phyloP scores from a whole-genome alignment of 2,113 vertebrate genomes.

The Isichthys henryi region DNA sequence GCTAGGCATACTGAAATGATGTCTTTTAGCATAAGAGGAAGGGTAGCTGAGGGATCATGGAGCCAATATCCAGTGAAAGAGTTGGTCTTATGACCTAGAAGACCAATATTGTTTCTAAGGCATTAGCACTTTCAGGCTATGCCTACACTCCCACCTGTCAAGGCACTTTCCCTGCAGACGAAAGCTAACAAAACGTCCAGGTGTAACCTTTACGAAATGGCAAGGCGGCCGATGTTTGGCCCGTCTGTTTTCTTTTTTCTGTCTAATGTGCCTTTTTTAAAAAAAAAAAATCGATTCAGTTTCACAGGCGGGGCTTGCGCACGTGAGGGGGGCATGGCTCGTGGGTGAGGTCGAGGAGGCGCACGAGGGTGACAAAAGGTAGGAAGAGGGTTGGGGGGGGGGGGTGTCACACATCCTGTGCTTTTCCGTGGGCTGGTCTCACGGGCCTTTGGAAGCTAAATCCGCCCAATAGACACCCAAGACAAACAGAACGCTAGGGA shows the following conservation, averaged over 20 bases:
- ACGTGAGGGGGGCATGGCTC: conserved; percentile 22
- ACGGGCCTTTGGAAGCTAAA: conserved; percentile 31
- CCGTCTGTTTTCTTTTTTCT: conserved; percentile 39
- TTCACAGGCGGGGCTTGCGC: conserved; percentile 38
- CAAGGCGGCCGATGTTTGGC: conserved; percentile 40
- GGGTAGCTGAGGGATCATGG: conserved; percentile 29
- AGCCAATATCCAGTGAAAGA: conserved; percentile 23
- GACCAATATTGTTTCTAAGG: conserved; percentile 37
- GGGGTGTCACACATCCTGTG: conserved; percentile 24
- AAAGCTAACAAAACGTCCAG: conserved; percentile 38
- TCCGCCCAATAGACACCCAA: conserved; percentile 34
- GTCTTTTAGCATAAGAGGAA: conserved; percentile 54
- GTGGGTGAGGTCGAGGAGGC: not conserved
- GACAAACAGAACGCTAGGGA: conserved; percentile 56
- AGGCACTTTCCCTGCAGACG: conserved; percentile 31
- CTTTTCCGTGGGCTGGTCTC: conserved; percentile 31
- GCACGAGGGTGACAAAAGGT: not conserved
- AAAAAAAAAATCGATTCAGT: conserved; percentile 26
- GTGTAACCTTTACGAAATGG: conserved; percentile 43
- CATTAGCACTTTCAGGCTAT: conserved; percentile 32
- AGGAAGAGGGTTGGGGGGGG: conserved; percentile 26
- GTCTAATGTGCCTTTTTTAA: conserved; percentile 33
- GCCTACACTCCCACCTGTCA: conserved; percentile 47
- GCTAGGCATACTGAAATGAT: conserved; percentile 60
- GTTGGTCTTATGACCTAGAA: conserved; percentile 28